These are phyloP conservation scores for Molanna angustata DNA, from an alignment of 2,888 invertebrate species.

Conservation along the genomic window DNA sequence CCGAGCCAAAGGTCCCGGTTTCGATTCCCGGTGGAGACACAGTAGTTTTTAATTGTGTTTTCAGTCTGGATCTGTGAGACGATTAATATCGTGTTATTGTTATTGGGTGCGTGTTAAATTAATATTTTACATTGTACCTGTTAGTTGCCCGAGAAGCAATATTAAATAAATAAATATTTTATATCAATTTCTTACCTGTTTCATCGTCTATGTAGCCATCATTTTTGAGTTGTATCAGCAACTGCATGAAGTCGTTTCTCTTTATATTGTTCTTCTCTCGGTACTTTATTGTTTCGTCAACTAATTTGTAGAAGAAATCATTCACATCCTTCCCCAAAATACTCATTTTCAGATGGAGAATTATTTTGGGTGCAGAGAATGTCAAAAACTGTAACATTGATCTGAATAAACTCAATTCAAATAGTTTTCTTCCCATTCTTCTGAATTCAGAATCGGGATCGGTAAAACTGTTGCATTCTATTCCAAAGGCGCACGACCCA, in stretches of 20 bases:
- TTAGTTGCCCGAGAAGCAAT: no score
- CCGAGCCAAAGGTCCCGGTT: no score
- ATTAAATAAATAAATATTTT: no score
- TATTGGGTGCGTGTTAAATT: no score
- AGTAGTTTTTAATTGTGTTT: no score
- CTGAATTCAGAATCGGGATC: slow-evolving; percentile 43
- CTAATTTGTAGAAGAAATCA: slow-evolving; percentile 45
- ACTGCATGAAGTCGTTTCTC: slow-evolving; percentile 55
- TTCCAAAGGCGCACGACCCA: slow-evolving; percentile 49
- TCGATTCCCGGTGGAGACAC: no score
- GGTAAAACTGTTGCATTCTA: slow-evolving; percentile 46
- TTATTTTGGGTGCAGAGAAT: slow-evolving; percentile 38
- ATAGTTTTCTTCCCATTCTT: slow-evolving; percentile 29
- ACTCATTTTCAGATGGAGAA: not conserved
- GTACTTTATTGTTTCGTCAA: slow-evolving; percentile 45
- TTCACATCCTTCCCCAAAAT: slow-evolving; percentile 9
- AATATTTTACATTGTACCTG: no score
- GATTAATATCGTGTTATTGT: no score
- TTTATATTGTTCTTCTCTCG: slow-evolving; percentile 42
- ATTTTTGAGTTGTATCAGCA: slow-evolving; percentile 52
- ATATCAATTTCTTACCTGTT: not conserved
- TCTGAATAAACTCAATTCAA: slow-evolving; percentile 26
- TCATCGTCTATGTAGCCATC: slow-evolving; percentile 26
- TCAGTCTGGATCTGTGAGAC: no score
- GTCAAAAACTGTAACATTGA: not conserved